phyloP scores from a whole-genome alignment of 2,888 invertebrate genomes.

The Callimorpha dominula region DNA sequence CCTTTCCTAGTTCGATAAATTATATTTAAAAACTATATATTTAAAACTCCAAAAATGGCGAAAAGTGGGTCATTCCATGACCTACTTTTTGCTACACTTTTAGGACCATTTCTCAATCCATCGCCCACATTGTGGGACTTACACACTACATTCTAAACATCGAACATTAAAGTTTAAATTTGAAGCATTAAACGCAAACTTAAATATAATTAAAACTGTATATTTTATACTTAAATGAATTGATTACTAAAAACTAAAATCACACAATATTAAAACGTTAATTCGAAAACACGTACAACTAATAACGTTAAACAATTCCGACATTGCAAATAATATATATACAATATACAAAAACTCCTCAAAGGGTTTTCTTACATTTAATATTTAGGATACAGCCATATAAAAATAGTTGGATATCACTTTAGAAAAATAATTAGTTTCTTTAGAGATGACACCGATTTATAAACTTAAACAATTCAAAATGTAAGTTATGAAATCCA shows the following conservation, averaged over 20 bases:
- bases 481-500: constrained; percentile 24
- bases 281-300: constrained; percentile 31
- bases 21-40: neutral
- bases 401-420: constrained; percentile 43
- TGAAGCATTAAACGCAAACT: constrained; percentile 15
- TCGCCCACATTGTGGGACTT: constrained; percentile 4
- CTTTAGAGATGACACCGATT: constrained; percentile 13
- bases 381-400: constrained; percentile 56
- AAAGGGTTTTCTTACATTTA: constrained; percentile 38
- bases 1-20: neutral
- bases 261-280: constrained; percentile 24
- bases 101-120: constrained; percentile 16
- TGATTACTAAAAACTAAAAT: constrained; percentile 19
- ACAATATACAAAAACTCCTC: constrained; percentile 37
- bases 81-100: neutral
- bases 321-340: constrained; percentile 48
- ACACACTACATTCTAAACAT: constrained; percentile 20
- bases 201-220: neutral
- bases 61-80: neutral
- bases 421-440: constrained; percentile 35
- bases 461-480: neutral
- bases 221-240: constrained; percentile 24
- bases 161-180: constrained; percentile 12
- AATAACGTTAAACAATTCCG: constrained; percentile 50
- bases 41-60: neutral